Conservation (phyloP, 2,113 vertebrate species). For the Oophaga pumilio region DNA sequence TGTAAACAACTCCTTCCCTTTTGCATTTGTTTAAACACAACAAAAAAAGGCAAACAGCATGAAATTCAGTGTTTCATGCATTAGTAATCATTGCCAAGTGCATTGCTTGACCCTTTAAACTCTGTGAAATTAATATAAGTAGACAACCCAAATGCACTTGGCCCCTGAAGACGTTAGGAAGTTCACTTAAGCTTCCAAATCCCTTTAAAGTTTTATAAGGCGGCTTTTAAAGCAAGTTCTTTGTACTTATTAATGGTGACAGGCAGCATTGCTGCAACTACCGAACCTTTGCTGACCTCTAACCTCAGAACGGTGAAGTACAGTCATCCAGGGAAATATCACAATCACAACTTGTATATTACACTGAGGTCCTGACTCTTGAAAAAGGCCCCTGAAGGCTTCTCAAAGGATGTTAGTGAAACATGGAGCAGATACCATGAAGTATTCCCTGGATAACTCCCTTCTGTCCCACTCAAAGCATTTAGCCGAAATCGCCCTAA, state of each 20-base stretch:
- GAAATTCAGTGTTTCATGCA: slow-evolving; percentile 85
- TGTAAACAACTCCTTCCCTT: slow-evolving; percentile 60
- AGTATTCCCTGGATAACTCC: slow-evolving; percentile 63
- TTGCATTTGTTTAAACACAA: slow-evolving; percentile 59
- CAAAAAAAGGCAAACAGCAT: slow-evolving; percentile 71
- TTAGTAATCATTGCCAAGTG: slow-evolving; percentile 89
- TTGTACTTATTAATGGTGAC: slow-evolving; percentile 83
- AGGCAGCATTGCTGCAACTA: slow-evolving; percentile 77
- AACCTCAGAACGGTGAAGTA: slow-evolving; percentile 76
- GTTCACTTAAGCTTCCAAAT: slow-evolving; percentile 91
- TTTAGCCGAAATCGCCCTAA: slow-evolving; percentile 41
- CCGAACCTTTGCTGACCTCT: slow-evolving; percentile 82
- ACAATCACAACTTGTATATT: slow-evolving; percentile 77
- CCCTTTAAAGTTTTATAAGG: slow-evolving; percentile 94
- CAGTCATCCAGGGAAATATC: slow-evolving; percentile 79
- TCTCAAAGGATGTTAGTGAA: slow-evolving; percentile 70
- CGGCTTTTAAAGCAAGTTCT: slow-evolving; percentile 86
- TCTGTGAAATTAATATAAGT: slow-evolving; percentile 97
- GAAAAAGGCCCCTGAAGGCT: slow-evolving; percentile 73
- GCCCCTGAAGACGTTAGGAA: slow-evolving; percentile 78
- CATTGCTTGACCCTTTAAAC: slow-evolving; percentile 94
- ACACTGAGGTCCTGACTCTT: slow-evolving; percentile 77
- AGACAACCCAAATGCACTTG: slow-evolving; percentile 83
- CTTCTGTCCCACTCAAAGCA: slow-evolving; percentile 34
- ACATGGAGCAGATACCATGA: slow-evolving; percentile 70